Base-by-base conservation (phyloP, 2,888 invertebrate species). In the Chloromyia formosa region DNA sequence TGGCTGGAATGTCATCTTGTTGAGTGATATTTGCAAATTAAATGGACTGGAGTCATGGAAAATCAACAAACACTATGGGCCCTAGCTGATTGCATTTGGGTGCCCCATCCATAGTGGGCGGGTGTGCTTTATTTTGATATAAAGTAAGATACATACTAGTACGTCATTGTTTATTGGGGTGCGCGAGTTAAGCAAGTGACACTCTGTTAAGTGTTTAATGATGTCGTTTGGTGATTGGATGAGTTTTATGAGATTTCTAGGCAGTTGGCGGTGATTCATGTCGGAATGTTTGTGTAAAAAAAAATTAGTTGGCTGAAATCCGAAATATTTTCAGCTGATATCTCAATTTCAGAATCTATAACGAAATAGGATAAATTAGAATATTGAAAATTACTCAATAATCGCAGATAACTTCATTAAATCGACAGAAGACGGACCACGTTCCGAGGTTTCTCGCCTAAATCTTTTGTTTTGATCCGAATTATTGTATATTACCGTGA, bases 61-160 rank as follows among this genome's bases (percentile, higher is more conserved):
- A 62, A 40, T 16, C 27, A 23, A 35, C 35, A 16, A 62, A 62
- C 35, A 62, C 35, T 35, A 12, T 14, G 40, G 62, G 40, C n/a
- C 40, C 62, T 62, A 62, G 40, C 14, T 18, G 16, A 16, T 16
- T 42, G 18, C 40, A 35, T 62, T 62, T 40, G 23, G 22, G 1
- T 18, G 40, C 16, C 16, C 62, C 62, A 40, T 40, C 27, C 27
- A 35, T 35, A 35, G 27, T 7, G 27, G 5, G 10, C 14, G 62
- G 62, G 62, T 62, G 62, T 42, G 62, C 62, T 42, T 62, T 62
- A 40, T 62, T 62, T 35, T 62, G 40, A 40, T 62, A 62, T 35
- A 7, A 4, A 4, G 27, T 4, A 35, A 35, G 27, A 35, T 35
- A 7, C 27, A 35, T 35, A 35, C 2, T 2, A 40, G 62, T 49